Conservation (phyloP, 2,797 vertebrate species). For the Sebastes steindachneri region DNA sequence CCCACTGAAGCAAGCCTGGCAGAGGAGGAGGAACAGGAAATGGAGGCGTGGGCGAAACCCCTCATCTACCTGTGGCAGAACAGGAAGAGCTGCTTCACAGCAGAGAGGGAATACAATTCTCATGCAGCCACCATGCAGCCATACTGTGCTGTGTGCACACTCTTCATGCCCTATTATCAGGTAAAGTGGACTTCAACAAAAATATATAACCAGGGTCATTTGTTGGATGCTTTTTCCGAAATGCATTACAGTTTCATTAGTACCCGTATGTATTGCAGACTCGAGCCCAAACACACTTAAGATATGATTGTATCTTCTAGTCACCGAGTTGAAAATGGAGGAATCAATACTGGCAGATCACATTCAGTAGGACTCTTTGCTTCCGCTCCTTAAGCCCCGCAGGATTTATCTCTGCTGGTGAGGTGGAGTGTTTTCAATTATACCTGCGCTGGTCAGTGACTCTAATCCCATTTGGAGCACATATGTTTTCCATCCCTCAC, state of each 20-base stretch:
- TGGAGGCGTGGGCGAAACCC: slow-evolving; percentile 92
- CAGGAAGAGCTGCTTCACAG: slow-evolving; percentile 84
- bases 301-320: neutral
- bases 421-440: neutral
- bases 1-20: slow-evolving; percentile 80
- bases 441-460: neutral
- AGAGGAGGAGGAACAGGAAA: slow-evolving; percentile 86
- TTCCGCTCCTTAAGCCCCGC: neutral
- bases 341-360: neutral
- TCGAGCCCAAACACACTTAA: neutral
- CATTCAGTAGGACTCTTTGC: neutral
- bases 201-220: neutral
- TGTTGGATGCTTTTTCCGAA: neutral
- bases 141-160: slow-evolving; percentile 92
- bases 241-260: neutral
- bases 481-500: neutral
- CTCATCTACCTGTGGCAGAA: slow-evolving; percentile 93
- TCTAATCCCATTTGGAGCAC: neutral
- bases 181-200: slow-evolving; percentile 71
- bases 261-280: neutral
- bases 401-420: neutral
- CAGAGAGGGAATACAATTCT: slow-evolving; percentile 92
- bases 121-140: slow-evolving; percentile 86
- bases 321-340: neutral
- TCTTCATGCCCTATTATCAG: slow-evolving; percentile 95